A percentile compares a stretch with the other conserved stretches of the same genome.
Evolutionary conservation across 2,888 invertebrate genomes (phyloP).

Genomic region (Xiphydria camelus): DNA sequence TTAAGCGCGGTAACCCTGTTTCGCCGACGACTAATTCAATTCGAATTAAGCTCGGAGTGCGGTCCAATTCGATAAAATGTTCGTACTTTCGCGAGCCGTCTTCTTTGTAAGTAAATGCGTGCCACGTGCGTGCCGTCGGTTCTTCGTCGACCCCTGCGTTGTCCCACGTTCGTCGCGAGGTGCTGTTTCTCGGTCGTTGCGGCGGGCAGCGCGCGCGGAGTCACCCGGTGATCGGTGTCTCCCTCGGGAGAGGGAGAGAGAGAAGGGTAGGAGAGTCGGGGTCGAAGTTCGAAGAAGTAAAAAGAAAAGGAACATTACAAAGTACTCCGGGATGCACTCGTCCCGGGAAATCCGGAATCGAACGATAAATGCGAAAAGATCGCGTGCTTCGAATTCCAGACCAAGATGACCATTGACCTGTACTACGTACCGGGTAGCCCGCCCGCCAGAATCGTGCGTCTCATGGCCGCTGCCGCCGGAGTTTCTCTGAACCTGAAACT

Average conservation of each 20-base stretch:
- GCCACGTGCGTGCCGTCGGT: not conserved
- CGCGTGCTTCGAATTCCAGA: too few species aligned
- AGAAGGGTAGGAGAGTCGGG: too few species aligned
- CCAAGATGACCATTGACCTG: constrained; percentile 56
- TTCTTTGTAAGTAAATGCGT: not conserved
- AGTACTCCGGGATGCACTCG: too few species aligned
- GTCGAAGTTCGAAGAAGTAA: too few species aligned
- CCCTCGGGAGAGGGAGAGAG: too few species aligned
- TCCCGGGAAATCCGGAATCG: not conserved
- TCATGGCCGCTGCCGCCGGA: constrained; percentile 65
- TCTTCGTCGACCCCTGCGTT: not conserved
- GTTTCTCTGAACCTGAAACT: constrained; percentile 65
- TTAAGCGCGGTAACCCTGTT: too few species aligned
- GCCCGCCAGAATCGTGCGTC: constrained; percentile 65
- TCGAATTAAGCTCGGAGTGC: not conserved
- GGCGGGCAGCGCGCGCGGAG: too few species aligned
- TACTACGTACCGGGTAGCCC: constrained; percentile 67
- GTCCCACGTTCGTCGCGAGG: too few species aligned
- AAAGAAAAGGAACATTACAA: too few species aligned
- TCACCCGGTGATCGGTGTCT: too few species aligned
- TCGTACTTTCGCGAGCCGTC: not conserved
- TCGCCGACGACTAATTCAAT: not conserved
- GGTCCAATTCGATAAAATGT: too few species aligned
- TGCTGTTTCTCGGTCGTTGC: too few species aligned
- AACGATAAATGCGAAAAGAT: not conserved